These are phyloP conservation scores for Neomonachus schauinslandi DNA, from an alignment of 2,113 vertebrate species.

Conservation along the genomic window DNA sequence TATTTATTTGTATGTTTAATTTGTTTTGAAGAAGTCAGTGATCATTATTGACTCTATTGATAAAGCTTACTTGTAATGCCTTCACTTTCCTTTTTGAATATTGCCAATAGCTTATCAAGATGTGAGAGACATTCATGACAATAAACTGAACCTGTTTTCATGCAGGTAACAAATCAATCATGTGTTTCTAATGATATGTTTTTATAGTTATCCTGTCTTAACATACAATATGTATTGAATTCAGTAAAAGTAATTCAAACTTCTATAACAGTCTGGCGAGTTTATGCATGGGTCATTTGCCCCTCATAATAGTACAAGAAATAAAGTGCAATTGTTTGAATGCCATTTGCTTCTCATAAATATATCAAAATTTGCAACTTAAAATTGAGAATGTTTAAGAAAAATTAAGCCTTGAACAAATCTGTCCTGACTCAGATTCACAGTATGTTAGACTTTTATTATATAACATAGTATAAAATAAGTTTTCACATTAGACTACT, in stretches of 20 bases:
- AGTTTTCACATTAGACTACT: background rate
- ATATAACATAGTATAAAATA: background rate
- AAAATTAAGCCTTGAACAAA: background rate
- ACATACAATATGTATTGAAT: background rate
- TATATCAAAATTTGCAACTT: background rate
- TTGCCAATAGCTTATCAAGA: constrained; percentile 25
- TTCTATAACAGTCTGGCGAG: background rate
- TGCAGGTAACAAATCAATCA: background rate
- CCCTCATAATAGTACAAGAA: background rate
- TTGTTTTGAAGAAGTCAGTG: background rate
- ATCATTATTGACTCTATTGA: background rate
- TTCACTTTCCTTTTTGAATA: background rate
- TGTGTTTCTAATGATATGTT: background rate
- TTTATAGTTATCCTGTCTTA: constrained; percentile 23
- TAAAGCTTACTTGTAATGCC: background rate
- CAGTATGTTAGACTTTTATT: constrained; percentile 1
- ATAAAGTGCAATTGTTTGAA: background rate
- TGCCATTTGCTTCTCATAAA: constrained; percentile 25
- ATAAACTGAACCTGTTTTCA: background rate
- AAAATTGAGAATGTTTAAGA: background rate
- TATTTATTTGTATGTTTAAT: constrained; percentile 13
- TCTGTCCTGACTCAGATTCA: background rate
- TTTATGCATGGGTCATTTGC: background rate
- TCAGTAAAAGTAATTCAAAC: background rate
- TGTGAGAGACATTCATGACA: background rate